Evolutionary conservation across 2,113 vertebrate species (phyloP).

Genomic region (Australoheros scitulus): DNA sequence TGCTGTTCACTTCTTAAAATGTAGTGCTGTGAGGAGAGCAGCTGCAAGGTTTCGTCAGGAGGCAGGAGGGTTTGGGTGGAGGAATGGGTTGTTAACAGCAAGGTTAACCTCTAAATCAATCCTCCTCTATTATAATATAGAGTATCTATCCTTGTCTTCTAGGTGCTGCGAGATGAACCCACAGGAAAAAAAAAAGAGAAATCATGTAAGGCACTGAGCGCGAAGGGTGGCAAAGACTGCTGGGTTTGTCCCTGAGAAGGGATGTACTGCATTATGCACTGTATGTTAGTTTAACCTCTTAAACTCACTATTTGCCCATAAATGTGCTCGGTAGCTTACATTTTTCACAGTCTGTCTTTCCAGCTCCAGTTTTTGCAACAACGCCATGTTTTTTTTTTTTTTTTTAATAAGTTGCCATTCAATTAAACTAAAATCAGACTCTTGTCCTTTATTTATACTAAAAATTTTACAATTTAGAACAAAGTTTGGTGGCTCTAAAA

Average conservation of each 20-base stretch:
- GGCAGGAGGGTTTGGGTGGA: neutral
- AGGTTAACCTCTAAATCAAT: slow-evolving; percentile 46
- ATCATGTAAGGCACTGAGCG: neutral
- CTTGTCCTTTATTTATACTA: neutral
- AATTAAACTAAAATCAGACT: neutral
- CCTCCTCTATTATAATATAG: slow-evolving; percentile 10
- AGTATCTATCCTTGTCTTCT: slow-evolving; percentile 30
- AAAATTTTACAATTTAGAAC: neutral
- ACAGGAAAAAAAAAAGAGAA: slow-evolving; percentile 7
- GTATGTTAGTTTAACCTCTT: slow-evolving; percentile 8
- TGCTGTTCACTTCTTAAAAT: slow-evolving; percentile 14
- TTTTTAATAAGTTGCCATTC: neutral
- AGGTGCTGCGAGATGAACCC: slow-evolving; percentile 2
- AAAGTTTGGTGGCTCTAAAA: neutral
- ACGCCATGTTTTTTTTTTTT: neutral
- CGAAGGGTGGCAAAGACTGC: neutral
- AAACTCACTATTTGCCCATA: neutral
- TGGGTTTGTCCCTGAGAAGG: neutral
- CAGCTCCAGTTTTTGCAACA: neutral
- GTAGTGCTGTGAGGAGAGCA: neutral
- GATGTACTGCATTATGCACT: neutral
- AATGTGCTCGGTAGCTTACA: neutral
- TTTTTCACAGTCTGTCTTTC: neutral
- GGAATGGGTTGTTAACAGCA: slow-evolving; percentile 47
- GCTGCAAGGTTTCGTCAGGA: slow-evolving; percentile 30